phyloP scores from a whole-genome alignment of 2,113 vertebrate genomes.

The Thymallus thymallus region DNA sequence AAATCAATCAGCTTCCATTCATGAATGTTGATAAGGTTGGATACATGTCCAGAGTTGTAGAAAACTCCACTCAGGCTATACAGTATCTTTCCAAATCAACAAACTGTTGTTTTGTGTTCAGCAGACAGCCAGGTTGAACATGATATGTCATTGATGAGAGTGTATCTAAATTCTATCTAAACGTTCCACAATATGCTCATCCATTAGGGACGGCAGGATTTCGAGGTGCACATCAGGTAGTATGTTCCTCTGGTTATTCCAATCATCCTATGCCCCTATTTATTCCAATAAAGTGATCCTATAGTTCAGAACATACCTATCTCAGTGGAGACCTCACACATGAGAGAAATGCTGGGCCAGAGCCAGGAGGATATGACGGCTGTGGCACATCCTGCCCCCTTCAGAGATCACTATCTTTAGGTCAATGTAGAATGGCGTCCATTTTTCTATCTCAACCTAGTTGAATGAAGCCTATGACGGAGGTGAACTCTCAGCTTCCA shows the following conservation, averaged over 20 bases:
- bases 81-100: not conserved
- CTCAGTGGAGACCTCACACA: constrained; percentile 1
- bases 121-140: not conserved
- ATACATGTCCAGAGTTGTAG: too few relatives aligned
- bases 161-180: constrained; percentile 47
- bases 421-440: not conserved
- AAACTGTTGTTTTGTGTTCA: not conserved
- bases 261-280: constrained; percentile 55
- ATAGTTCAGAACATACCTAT: constrained; percentile 44
- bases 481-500: too few relatives aligned
- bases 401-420: not conserved
- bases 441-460: not conserved
- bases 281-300: constrained; percentile 63
- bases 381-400: not conserved
- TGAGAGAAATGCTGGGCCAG: constrained; percentile 32
- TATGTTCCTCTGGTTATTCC: constrained; percentile 50
- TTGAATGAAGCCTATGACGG: too few relatives aligned
- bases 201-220: constrained; percentile 56
- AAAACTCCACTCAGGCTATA: not conserved
- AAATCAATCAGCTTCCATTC: too few relatives aligned
- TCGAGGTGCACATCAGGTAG: constrained; percentile 59
- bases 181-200: constrained; percentile 42
- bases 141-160: constrained; percentile 22
- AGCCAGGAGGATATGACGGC: constrained; percentile 25
- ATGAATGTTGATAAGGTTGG: too few relatives aligned